phyloP scores from a whole-genome alignment of 1,140 invertebrate genomes.

The Neuroterus valhalla region DNA sequence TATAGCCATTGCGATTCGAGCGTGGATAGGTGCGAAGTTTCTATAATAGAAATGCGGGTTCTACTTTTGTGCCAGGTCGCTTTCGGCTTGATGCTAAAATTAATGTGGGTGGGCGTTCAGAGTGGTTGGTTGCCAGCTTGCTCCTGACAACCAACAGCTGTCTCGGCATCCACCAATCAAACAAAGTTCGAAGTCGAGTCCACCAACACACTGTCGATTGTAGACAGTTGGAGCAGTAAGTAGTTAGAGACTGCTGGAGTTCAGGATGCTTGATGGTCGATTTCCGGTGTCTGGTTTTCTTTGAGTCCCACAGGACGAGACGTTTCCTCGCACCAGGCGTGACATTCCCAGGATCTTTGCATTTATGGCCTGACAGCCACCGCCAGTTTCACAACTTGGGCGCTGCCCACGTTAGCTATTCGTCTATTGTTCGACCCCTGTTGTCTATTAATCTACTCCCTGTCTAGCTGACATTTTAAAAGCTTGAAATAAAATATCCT shows the following conservation, averaged over 20 bases:
- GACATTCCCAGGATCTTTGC: background rate
- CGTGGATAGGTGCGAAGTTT: slow-evolving; percentile 1
- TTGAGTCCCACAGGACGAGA: background rate
- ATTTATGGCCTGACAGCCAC: background rate
- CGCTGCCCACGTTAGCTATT: background rate
- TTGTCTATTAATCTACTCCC: background rate
- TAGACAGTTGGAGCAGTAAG: too few relatives aligned
- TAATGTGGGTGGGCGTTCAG: slow-evolving; percentile 67
- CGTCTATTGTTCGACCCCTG: background rate
- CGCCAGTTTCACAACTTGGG: background rate
- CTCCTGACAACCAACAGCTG: slow-evolving; percentile 59
- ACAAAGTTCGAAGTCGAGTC: slow-evolving; percentile 39
- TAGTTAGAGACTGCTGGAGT: background rate
- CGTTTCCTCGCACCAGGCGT: background rate
- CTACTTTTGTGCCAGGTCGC: slow-evolving; percentile 59
- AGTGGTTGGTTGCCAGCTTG: slow-evolving; percentile 60
- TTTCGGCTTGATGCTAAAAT: slow-evolving; percentile 65
- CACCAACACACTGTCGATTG: background rate
- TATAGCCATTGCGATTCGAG: background rate
- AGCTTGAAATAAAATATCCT: too few relatives aligned
- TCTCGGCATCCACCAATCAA: slow-evolving; percentile 46
- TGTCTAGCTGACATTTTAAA: too few relatives aligned
- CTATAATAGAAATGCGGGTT: slow-evolving; percentile 32
- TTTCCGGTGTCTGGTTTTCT: background rate
- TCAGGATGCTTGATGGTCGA: background rate